Evolutionary conservation across 2,797 vertebrate genomes (phyloP), one percentile per base, ranked within the genome.

Genomic region (Heterohyrax brucei): DNA sequence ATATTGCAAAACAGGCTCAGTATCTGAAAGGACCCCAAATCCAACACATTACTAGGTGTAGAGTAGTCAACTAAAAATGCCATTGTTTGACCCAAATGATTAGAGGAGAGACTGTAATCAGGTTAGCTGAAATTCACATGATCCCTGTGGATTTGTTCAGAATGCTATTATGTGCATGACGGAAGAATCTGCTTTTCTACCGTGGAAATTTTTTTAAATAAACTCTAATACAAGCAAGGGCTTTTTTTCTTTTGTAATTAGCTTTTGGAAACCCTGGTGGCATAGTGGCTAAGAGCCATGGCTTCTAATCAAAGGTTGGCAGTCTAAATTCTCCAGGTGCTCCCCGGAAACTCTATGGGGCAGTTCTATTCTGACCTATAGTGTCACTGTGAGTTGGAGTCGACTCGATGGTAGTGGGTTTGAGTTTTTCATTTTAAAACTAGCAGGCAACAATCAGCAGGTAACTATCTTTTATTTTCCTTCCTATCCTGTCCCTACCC

Each of bases 1-100:
- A 16, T 94, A 48, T 95, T 70, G 56, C 6, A 89, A 95, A 96
- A 81, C n/a, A 89, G 53, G 28, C 19, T 91, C 46, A 76, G 56
- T 72, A 94, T 79, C 22, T 56, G 61, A 87, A 94, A 80, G 85
- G 48, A 73, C 24, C 50, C 21, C 80, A 79, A 96, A 72, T 81
- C 72, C 73, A 72, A 89, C 7, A 80, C 39, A 18, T 91, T 76
- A 44, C 30, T 91, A 80, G 82, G 70, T 89, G 78, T 48, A 84
- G 59, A 88, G 21, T 72, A 89, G 72, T 88, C 77, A 78, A 44
- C 30, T 66, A 78, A 91, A 87, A 90, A 53, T 33, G 48, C 56
- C 59, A 70, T 48, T 93, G n/a, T 93, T 95, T 83, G 89, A 61
- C 82, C 46, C 64, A 91, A 96, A 78, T 96, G 56, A 94, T 72